Evolutionary conservation across 2,113 vertebrate genomes (phyloP), one percentile per base, ranked within the genome.

Genomic region (Rhinichthys klamathensis): DNA sequence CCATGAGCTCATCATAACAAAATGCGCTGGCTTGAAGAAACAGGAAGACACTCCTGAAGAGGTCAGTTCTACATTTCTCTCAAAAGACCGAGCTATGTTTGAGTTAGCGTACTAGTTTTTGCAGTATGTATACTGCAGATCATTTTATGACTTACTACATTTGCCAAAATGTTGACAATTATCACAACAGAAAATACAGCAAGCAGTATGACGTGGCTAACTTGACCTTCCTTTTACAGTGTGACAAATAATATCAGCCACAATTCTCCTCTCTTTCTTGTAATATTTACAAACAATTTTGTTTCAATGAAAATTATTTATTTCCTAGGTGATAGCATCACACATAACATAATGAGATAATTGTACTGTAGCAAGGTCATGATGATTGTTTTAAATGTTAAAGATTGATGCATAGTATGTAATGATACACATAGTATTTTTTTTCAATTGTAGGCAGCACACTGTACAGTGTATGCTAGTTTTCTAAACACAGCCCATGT

Each of bases 1-100:
- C 89, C 98, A 99, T 75, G 97, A 98, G 92, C 97, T 98, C 92
- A 99, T 99, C 89, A 99, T 99, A 93, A 99, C 98, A 1, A 99
- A 98, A 90, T 99, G 98, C 84, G 97, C 98, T 49, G 98, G 98
- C 21, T 92, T 99, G 92, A 99, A 99, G 96, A 99, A 97, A 88
- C 98, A 99, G 94, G 98, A 99, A 78, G 94, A 95, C 94, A 95
- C 96, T 70, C 96, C 96, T 0, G 97, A 99, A 78, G 97, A 99
- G 97, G 98, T 99, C 93, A 15, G 23, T 49, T 6, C 16, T 65
- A 70, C 72, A 25, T 84, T 13, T 10, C 75, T 60, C 44, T 54
- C 35, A 44, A 18, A 18, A 38, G 65, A 49, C 4, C 0, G 2
- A 27, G 23, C 23, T 46, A 74, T 74, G 70, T 74, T 72, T 35